Base-by-base conservation (phyloP, 2,797 vertebrate genomes). In the Esox lucius region DNA sequence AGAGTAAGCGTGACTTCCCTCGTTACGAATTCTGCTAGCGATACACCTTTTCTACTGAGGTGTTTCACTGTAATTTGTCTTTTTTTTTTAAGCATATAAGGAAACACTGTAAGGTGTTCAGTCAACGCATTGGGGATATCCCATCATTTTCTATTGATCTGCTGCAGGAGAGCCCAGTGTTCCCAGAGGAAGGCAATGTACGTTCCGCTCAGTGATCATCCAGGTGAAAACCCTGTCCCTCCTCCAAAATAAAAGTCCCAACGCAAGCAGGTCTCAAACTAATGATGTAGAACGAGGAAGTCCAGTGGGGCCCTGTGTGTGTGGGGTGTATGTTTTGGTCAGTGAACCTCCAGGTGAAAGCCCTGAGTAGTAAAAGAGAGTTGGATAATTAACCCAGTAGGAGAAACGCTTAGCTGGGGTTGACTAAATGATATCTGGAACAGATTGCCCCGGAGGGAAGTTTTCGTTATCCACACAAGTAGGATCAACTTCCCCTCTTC, bases 121-220 rank as follows among this genome's bases (percentile, higher is more conserved):
- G 75, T 83, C 74, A 77, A 74, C 87, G 87, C 84, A 80, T 85
- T 33, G 70, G 77, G 78, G 78, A 81, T 83, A 83, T 83, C 79
- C 79, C 72, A 70, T 80, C 80, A 86, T 81, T 78, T 74, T 71
- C 22, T 86, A 87, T 87, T 82, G 86, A 90, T 90, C 83, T 81
- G 64, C 64, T 78, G 77, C 65, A 80, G 17, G 75, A 75, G 79
- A 71, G 75, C 72, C 71, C 13, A 5, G 77, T 75, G 75, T 35
- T 78, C 77, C 65, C 33, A 46, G 68, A 70, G 75, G 67, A 84
- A 78, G 73, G 68, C 73, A 68, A 51, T 68, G 75, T 80, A 39
- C 56, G 73, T 85, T 87, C 76, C 74, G n/a, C 80, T 83, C 80
- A 65, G 78, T 88, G 84, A 90, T 90, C 83, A 87, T 64, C 67